Evolutionary conservation across 1,140 invertebrate species (phyloP).

Genomic region (Camponotus vicinus): DNA sequence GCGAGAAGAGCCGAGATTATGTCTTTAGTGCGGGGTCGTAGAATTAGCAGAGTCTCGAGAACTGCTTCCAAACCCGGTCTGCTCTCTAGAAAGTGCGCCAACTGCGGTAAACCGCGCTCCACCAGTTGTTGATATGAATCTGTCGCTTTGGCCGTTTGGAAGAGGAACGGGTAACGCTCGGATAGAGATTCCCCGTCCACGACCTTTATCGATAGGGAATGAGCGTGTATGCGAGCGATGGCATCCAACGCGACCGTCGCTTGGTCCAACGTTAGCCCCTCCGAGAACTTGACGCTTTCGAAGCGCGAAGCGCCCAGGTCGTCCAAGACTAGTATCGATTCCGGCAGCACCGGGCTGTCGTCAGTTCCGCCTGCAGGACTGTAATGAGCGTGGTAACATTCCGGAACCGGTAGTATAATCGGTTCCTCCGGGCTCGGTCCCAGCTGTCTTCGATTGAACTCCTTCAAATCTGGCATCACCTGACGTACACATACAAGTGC

Average conservation of each 20-base stretch:
- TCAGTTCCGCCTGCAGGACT: constrained; percentile 84
- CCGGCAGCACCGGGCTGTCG: constrained; percentile 86
- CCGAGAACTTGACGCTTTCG: constrained; percentile 88
- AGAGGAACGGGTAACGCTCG: constrained; percentile 91
- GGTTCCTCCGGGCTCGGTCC: constrained; percentile 60
- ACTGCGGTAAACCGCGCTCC: constrained; percentile 90
- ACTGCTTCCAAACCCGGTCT: constrained; percentile 87
- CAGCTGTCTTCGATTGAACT: constrained; percentile 86
- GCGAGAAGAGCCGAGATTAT: constrained; percentile 89
- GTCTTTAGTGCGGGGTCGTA: constrained; percentile 88
- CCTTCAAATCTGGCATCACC: constrained; percentile 89
- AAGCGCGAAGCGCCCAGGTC: constrained; percentile 87
- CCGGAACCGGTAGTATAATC: constrained; percentile 88
- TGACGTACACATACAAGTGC: constrained; percentile 72
- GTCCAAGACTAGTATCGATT: constrained; percentile 89
- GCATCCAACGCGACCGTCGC: constrained; percentile 89
- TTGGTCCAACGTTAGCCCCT: constrained; percentile 89
- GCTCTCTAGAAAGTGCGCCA: constrained; percentile 90
- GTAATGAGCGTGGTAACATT: constrained; percentile 90
- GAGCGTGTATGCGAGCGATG: constrained; percentile 90
- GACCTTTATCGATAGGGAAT: constrained; percentile 89
- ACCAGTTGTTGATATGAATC: constrained; percentile 92
- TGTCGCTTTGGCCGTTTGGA: constrained; percentile 91
- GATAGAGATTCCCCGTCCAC: constrained; percentile 88
- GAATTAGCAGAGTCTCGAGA: constrained; percentile 86